Evolutionary conservation across 2,113 vertebrate species (phyloP), one percentile per base, ranked within the genome.

Genomic region (Brachypteracias leptosomus): DNA sequence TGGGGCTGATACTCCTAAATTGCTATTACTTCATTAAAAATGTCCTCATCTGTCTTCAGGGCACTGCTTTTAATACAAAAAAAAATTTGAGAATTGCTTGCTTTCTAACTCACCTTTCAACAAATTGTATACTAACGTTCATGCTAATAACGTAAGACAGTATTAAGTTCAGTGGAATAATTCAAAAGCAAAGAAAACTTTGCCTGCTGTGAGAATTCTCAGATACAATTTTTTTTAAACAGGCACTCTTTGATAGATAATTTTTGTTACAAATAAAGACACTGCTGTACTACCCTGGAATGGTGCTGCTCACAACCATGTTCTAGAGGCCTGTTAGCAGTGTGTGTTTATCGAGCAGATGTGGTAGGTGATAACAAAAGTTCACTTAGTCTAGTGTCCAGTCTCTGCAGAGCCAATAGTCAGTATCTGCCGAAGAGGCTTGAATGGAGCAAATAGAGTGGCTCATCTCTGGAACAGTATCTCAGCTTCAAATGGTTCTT

Each of bases 241-340:
- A 78, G 35, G 21, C 9, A 10, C 10, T 71, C 19, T 67, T 65
- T 42, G 38, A 19, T 5, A 33, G 49, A 31, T 57, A 29, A 5
- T 13, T 68, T 46, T 59, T 82, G 25, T 85, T 0, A 2, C 17
- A 26, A 35, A 28, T 42, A 46, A 3, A 36, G 44, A 13, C 9
- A 22, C 10, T 1, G 10, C 51, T 71, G 26, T 40, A 7, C 17
- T 67, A 1, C 25, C 8, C 29, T 71, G 65, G 13, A 10, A 7
- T 0, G 2, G 17, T 65, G 24, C 62, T 51, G 11, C 62, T 90
- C 25, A 25, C 31, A 54, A 0, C 19, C 0, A 0, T 28, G 25
- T 51, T 54, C 38, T 40, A 46, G 61, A 44, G n/a, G 22, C 35
- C 49, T 76, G 33, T 35, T 72, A 31, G 8, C 33, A 14, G 2